Percentiles rank a stretch among this genome's conserved stretches.
These are phyloP conservation scores for Sitta carolinensis DNA, from an alignment of 2,797 vertebrate genomes.

Conservation along the genomic window DNA sequence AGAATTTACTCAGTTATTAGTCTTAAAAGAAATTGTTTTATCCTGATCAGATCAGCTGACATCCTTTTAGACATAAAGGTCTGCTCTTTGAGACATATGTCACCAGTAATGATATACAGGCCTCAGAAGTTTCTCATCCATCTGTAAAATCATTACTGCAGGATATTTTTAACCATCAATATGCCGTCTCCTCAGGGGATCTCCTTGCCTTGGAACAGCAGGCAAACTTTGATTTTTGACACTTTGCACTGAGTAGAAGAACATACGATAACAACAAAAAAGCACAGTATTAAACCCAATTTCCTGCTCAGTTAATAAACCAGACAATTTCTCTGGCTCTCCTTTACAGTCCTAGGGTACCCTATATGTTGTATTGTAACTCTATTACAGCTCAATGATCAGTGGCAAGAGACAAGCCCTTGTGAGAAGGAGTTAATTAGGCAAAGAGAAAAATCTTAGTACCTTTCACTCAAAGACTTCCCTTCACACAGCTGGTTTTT, in stretches of 20 bases:
- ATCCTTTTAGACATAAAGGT: background rate
- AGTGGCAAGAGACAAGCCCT: background rate
- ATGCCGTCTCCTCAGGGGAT: background rate
- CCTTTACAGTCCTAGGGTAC: background rate
- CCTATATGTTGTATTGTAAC: background rate
- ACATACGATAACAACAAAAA: background rate
- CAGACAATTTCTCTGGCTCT: background rate
- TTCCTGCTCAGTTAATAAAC: background rate
- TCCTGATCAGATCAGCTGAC: background rate
- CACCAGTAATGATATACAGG: background rate
- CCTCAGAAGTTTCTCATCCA: background rate
- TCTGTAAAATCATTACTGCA: background rate
- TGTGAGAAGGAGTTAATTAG: background rate
- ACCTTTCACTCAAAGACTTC: background rate
- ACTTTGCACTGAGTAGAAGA: background rate
- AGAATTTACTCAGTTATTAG: background rate
- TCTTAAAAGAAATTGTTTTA: background rate
- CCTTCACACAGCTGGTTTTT: background rate
- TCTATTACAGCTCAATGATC: background rate
- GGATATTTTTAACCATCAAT: background rate
- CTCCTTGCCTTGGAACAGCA: background rate
- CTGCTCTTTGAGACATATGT: background rate
- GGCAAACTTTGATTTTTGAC: background rate
- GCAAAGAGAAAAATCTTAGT: background rate
- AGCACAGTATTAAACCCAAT: background rate